A percentile compares a stretch with the other conserved stretches of the same genome.
These are phyloP conservation scores for Zapus hudsonius DNA, from an alignment of 2,113 vertebrate genomes.

Conservation along the genomic window DNA sequence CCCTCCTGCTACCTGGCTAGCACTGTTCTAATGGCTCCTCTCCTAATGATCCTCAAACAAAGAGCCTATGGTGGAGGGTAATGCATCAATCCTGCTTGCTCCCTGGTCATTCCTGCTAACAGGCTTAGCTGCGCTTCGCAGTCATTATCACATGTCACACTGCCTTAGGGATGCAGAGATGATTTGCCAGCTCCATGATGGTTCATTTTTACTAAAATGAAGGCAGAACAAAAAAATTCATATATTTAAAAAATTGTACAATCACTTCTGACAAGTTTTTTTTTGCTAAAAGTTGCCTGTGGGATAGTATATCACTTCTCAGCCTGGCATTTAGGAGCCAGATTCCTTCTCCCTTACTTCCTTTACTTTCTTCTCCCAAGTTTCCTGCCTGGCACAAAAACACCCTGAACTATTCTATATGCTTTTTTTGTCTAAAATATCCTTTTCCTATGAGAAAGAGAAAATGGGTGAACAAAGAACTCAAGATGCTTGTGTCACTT, in stretches of 20 bases:
- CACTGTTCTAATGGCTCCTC: constrained; percentile 66
- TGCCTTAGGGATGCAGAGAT: constrained; percentile 73
- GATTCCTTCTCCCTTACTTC: not conserved
- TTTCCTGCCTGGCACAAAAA: not conserved
- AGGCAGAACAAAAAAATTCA: constrained; percentile 58
- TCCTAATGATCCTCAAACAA: constrained; percentile 76
- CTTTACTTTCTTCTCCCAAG: not conserved
- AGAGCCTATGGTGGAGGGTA: constrained; percentile 42
- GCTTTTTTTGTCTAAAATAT: not conserved
- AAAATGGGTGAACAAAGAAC: no score
- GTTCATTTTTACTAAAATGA: constrained; percentile 77
- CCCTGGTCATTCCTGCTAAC: constrained; percentile 74
- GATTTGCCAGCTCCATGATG: constrained; percentile 68
- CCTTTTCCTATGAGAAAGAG: not conserved
- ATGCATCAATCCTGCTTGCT: constrained; percentile 50
- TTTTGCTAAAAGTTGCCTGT: constrained; percentile 19
- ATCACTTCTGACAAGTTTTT: not conserved
- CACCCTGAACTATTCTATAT: not conserved
- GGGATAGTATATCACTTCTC: not conserved
- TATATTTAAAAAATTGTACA: constrained; percentile 41
- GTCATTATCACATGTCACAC: constrained; percentile 78
- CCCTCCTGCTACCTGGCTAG: constrained; percentile 63
- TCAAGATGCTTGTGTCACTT: no score
- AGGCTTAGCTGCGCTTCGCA: constrained; percentile 67
- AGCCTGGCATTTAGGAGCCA: not conserved